A percentile compares a stretch with the other conserved stretches of the same genome.
These are phyloP conservation scores for Pseudorhiza aurosa DNA, from an alignment of 30 jellyfish, hydroid and myxozoan genomes.

Conservation along the genomic window DNA sequence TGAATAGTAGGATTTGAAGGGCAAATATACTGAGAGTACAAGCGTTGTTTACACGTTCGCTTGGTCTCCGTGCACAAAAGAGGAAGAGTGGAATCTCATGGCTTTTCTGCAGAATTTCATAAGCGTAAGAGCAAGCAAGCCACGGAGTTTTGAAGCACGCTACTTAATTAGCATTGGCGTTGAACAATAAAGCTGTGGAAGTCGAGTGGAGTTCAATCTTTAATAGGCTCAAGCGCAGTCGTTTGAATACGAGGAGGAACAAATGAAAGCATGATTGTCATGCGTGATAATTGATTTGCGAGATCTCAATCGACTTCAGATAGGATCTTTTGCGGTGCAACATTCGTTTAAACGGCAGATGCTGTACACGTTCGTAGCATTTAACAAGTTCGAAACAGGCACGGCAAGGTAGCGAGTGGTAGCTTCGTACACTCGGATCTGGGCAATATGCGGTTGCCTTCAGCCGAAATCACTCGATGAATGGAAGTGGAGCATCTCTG, in stretches of 20 bases:
- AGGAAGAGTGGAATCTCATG: not conserved
- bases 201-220: not conserved
- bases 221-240: slow-evolving; percentile 50
- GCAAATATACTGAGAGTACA: not conserved
- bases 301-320: slow-evolving; percentile 43
- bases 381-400: no score
- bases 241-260: slow-evolving; percentile 30
- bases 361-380: not conserved
- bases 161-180: not conserved
- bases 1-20: not conserved
- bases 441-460: no score
- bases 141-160: not conserved
- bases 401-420: no score
- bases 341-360: not conserved
- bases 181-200: not conserved
- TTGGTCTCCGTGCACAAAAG: not conserved
- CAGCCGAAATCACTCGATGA: no score
- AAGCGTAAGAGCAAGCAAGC: not conserved
- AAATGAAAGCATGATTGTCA: slow-evolving; percentile 38
- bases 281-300: slow-evolving; percentile 39
- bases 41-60: not conserved
- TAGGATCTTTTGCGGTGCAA: slow-evolving; percentile 27
- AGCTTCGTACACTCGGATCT: no score
- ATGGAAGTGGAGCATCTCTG: no score
- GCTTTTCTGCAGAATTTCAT: not conserved